phyloP scores from a whole-genome alignment of 1,140 invertebrate species.

The Centruroides vittatus region DNA sequence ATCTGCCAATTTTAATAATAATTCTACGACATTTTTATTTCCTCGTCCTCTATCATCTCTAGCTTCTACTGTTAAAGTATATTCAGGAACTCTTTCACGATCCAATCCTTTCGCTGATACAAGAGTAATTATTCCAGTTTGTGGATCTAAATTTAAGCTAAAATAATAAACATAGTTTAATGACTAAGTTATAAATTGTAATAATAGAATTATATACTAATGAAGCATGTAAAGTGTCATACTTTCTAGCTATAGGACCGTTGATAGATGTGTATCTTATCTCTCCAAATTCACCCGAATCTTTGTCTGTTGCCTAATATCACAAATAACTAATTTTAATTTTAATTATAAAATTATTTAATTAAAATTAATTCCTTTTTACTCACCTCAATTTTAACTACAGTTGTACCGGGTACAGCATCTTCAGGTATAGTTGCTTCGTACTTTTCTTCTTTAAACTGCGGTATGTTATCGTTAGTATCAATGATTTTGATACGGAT shows the following conservation, averaged over 20 bases:
- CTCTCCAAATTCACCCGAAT: slow-evolving; percentile 51
- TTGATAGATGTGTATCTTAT: slow-evolving; percentile 59
- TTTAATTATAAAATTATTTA: neutral
- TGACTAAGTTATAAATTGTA: neutral
- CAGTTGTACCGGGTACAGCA: slow-evolving; percentile 51
- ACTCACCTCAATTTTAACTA: slow-evolving; percentile 35
- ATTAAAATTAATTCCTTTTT: too few relatives aligned
- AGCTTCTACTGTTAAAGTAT: slow-evolving; percentile 66
- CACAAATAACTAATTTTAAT: neutral
- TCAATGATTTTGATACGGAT: slow-evolving; percentile 69
- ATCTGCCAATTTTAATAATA: slow-evolving; percentile 19
- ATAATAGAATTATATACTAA: neutral
- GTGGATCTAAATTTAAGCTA: slow-evolving; percentile 62
- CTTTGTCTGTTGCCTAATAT: slow-evolving; percentile 52
- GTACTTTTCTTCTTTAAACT: slow-evolving; percentile 57
- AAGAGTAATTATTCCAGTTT: slow-evolving; percentile 66
- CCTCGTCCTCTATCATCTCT: slow-evolving; percentile 68
- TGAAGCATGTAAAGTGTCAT: slow-evolving; percentile 1
- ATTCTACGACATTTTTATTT: slow-evolving; percentile 21
- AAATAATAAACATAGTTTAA: slow-evolving; percentile 19
- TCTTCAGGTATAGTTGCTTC: slow-evolving; percentile 61
- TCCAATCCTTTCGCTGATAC: slow-evolving; percentile 53
- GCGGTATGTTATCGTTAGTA: slow-evolving; percentile 75
- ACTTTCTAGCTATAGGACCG: slow-evolving; percentile 48
- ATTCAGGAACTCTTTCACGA: slow-evolving; percentile 49